phyloP scores from a whole-genome alignment of 23 tunicate species.

The Diplosoma virens region DNA sequence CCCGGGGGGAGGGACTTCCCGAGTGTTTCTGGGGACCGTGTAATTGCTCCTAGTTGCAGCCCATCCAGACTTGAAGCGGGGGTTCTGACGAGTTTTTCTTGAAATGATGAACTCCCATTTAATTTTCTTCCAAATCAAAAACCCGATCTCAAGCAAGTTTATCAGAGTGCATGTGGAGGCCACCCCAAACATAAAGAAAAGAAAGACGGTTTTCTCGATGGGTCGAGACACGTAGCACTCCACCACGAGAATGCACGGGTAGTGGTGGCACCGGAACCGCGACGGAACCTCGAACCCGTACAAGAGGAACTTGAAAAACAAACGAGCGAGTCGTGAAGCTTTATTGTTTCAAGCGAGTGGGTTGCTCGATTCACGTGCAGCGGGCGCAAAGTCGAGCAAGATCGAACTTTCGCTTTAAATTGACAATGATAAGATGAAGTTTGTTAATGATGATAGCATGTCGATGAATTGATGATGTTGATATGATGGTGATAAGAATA shows the following conservation, averaged over 20 bases:
- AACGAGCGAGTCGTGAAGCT: too few species aligned
- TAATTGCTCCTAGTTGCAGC: not conserved
- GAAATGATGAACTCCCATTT: slow-evolving; percentile 34
- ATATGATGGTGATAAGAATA: too few species aligned
- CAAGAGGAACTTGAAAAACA: slow-evolving; percentile 46
- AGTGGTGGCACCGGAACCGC: slow-evolving; percentile 46
- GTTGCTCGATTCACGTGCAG: too few species aligned
- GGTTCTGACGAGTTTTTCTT: not conserved
- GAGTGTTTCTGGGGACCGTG: not conserved
- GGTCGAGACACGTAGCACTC: slow-evolving; percentile 92
- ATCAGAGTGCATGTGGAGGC: slow-evolving; percentile 53
- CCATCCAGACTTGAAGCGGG: slow-evolving; percentile 20
- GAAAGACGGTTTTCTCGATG: slow-evolving; percentile 83
- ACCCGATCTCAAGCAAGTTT: slow-evolving; percentile 61
- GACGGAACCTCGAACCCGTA: slow-evolving; percentile 73
- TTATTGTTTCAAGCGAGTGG: too few species aligned
- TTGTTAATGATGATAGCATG: too few species aligned
- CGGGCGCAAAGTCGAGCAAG: too few species aligned
- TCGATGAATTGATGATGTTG: too few species aligned
- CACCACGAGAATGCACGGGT: slow-evolving; percentile 73
- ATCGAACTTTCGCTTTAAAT: too few species aligned
- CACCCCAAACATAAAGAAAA: slow-evolving; percentile 87
- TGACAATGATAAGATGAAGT: too few species aligned
- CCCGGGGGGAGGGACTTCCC: slow-evolving; percentile 80
- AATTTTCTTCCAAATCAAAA: slow-evolving; percentile 45